These are phyloP conservation scores for Oryzias javanicus DNA, from an alignment of 2,113 vertebrate species.

Conservation along the genomic window DNA sequence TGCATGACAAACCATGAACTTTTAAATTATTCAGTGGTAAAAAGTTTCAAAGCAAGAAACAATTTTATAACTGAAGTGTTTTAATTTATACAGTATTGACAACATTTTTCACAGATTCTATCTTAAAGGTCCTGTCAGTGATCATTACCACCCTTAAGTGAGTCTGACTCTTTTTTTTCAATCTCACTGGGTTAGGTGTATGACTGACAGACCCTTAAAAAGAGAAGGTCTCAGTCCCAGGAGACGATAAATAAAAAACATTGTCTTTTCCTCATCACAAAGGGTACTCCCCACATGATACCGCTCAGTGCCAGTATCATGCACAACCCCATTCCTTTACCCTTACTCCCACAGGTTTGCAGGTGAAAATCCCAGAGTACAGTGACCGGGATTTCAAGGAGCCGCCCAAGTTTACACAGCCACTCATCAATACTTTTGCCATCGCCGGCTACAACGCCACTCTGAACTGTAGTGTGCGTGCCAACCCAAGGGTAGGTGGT, in stretches of 20 bases:
- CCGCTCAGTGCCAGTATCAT: slow-evolving; percentile 69
- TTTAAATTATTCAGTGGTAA: too few species aligned
- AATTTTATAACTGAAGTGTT: neutral
- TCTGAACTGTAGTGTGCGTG: slow-evolving; percentile 94
- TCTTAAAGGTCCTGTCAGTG: slow-evolving; percentile 62
- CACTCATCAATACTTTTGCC: slow-evolving; percentile 88
- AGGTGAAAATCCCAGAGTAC: slow-evolving; percentile 88
- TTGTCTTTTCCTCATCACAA: slow-evolving; percentile 73
- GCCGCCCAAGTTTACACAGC: slow-evolving; percentile 90
- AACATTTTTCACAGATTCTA: slow-evolving; percentile 18
- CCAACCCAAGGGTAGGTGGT: slow-evolving; percentile 89
- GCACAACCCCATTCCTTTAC: slow-evolving; percentile 67
- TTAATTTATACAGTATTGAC: accelerated
- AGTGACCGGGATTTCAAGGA: slow-evolving; percentile 89
- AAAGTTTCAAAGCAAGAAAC: neutral
- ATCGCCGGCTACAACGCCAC: slow-evolving; percentile 92
- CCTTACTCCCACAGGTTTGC: slow-evolving; percentile 75
- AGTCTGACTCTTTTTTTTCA: slow-evolving; percentile 23
- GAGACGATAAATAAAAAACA: slow-evolving; percentile 41
- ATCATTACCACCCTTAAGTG: slow-evolving; percentile 50
- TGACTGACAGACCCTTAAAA: slow-evolving; percentile 57
- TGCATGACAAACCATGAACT: too few species aligned
- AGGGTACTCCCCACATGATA: slow-evolving; percentile 74
- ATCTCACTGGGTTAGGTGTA: slow-evolving; percentile 23
- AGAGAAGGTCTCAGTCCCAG: slow-evolving; percentile 29